phyloP scores from a whole-genome alignment of 2,113 vertebrate species.

The Pelusios castaneus region DNA sequence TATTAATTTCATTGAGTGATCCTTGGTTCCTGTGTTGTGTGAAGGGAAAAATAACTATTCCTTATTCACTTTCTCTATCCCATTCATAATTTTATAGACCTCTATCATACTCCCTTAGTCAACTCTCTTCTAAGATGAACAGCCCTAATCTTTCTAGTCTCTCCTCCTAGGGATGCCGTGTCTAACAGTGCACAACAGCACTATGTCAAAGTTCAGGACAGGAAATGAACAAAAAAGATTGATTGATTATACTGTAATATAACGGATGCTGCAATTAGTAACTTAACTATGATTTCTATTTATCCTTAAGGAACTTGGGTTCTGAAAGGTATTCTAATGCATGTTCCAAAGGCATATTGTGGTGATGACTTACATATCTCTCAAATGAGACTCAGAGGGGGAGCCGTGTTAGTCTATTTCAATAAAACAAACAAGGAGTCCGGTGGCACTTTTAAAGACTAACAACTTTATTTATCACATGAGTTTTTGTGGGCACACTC shows the following conservation, averaged over 20 bases:
- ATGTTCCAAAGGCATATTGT: conserved; percentile 63
- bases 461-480: too few relatives aligned
- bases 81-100: not conserved
- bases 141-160: too few relatives aligned
- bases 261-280: not conserved
- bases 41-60: not conserved
- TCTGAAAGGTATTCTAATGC: conserved; percentile 64
- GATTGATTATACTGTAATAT: not conserved
- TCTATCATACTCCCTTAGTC: not conserved
- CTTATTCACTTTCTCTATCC: not conserved
- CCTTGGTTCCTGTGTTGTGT: not conserved
- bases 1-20: not conserved
- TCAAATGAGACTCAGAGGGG: conserved; percentile 51
- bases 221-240: accelerated
- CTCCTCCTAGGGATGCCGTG: not conserved
- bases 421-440: too few relatives aligned
- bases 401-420: too few relatives aligned
- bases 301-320: conserved; percentile 69
- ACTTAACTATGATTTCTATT: conserved; percentile 70
- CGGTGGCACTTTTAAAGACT: too few relatives aligned
- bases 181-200: not conserved
- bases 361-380: conserved; percentile 71
- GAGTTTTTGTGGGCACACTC: too few relatives aligned
- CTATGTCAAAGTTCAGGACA: not conserved
- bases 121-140: not conserved